Percentiles rank a stretch among this genome's conserved stretches.
Conservation (phyloP, 2,113 vertebrate genomes). For the Speoplatyrhinus poulsoni region DNA sequence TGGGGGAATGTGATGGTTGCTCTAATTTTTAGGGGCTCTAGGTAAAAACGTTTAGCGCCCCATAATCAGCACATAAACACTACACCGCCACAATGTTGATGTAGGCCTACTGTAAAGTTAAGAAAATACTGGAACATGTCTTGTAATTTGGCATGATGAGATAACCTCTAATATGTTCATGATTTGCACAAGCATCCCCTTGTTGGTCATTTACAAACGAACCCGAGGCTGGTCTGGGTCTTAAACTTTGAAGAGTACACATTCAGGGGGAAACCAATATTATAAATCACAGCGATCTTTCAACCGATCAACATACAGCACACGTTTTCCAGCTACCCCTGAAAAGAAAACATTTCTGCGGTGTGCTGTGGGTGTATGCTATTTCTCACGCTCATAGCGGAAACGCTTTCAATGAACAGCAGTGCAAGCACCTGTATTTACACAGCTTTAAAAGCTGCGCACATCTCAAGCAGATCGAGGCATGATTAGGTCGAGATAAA, state of each 20-base stretch:
- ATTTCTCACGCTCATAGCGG: not conserved
- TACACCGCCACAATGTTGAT: constrained; percentile 20
- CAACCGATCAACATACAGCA: not conserved
- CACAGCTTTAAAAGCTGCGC: not conserved
- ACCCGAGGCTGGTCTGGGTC: too few species aligned
- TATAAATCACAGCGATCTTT: not conserved
- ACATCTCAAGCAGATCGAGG: not conserved
- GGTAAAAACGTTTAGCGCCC: constrained; percentile 42
- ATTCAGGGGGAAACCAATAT: too few species aligned
- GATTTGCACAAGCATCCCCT: not conserved
- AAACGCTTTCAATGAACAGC: not conserved
- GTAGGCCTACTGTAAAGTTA: not conserved
- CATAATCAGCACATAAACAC: constrained; percentile 38
- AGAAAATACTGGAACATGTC: constrained; percentile 12
- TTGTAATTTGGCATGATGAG: constrained; percentile 1
- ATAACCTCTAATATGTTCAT: not conserved
- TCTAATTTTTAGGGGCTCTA: constrained; percentile 70
- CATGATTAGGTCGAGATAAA: too few species aligned
- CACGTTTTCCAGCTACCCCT: not conserved
- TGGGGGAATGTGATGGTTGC: constrained; percentile 63
- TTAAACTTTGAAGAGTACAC: not conserved
- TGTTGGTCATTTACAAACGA: too few species aligned
- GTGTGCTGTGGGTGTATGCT: not conserved
- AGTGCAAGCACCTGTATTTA: not conserved
- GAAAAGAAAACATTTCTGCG: too few species aligned